Percentiles rank a stretch among this genome's conserved stretches.
These are phyloP conservation scores for Pseudocheirus occidentalis DNA, from an alignment of 2,797 vertebrate species.

Conservation along the genomic window DNA sequence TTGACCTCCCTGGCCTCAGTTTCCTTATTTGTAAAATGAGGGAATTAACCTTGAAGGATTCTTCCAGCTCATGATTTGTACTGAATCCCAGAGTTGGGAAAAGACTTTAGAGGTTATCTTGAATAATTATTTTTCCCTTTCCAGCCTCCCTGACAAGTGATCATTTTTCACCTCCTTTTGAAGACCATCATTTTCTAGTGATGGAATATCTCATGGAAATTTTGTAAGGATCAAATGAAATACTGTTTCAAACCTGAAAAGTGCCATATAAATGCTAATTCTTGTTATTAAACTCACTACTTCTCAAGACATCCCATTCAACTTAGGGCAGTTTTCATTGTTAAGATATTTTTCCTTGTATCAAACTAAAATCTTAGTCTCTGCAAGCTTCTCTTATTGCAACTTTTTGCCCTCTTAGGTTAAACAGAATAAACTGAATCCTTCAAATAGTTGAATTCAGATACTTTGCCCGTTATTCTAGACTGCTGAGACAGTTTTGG, in stretches of 20 bases:
- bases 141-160: background rate
- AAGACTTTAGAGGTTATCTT: background rate
- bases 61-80: background rate
- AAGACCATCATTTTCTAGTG: background rate
- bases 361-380: background rate
- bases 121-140: background rate
- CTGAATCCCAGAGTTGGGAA: background rate
- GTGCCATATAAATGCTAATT: background rate
- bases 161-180: background rate
- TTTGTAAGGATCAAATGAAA: background rate
- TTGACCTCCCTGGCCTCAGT: background rate
- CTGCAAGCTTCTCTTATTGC: background rate
- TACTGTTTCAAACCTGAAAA: background rate
- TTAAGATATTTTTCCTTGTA: background rate
- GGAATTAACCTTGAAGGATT: background rate
- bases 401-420: background rate
- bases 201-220: background rate
- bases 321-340: background rate
- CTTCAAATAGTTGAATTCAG: background rate
- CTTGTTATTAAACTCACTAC: background rate
- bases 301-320: background rate
- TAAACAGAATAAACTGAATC: background rate
- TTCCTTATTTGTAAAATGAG: background rate
- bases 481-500: background rate
- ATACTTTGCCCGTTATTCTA: background rate